These are phyloP conservation scores for Reticulitermes speratus DNA, from an alignment of 1,140 invertebrate genomes.

Conservation along the genomic window DNA sequence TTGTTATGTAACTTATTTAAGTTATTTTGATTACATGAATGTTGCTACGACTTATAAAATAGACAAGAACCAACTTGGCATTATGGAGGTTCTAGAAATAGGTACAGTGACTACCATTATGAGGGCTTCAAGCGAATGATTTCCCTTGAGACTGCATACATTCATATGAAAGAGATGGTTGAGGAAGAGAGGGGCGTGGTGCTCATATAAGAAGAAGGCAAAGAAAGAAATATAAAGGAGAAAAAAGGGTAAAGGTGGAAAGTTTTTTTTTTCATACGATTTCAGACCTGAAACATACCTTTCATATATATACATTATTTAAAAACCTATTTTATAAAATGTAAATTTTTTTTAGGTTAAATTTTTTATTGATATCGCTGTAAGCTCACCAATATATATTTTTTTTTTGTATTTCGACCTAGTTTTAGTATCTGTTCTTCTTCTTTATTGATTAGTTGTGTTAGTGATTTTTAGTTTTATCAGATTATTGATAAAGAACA, in stretches of 20 bases:
- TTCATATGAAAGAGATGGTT: not conserved
- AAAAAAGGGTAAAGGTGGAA: not conserved
- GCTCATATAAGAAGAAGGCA: slow-evolving; percentile 4
- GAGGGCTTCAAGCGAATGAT: not conserved
- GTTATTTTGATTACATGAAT: too few species aligned
- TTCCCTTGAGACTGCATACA: not conserved
- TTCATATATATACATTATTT: not conserved
- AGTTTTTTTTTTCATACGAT: not conserved
- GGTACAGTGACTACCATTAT: too few species aligned
- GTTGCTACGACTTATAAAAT: too few species aligned
- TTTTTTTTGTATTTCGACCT: too few species aligned
- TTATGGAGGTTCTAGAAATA: too few species aligned
- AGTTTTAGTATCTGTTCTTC: too few species aligned
- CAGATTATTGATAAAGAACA: too few species aligned
- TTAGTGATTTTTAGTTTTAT: too few species aligned
- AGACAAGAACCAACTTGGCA: too few species aligned
- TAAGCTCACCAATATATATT: not conserved
- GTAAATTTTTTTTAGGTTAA: not conserved
- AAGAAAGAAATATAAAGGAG: not conserved
- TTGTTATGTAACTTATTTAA: too few species aligned
- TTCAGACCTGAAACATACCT: not conserved
- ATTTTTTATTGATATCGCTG: not conserved
- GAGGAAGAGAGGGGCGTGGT: not conserved
- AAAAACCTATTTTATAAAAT: too few species aligned
- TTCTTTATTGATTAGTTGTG: too few species aligned